Percentiles rank a stretch among this genome's conserved stretches.
These are phyloP conservation scores for Liasis olivaceus DNA, from an alignment of 2,797 vertebrate species.

Conservation along the genomic window DNA sequence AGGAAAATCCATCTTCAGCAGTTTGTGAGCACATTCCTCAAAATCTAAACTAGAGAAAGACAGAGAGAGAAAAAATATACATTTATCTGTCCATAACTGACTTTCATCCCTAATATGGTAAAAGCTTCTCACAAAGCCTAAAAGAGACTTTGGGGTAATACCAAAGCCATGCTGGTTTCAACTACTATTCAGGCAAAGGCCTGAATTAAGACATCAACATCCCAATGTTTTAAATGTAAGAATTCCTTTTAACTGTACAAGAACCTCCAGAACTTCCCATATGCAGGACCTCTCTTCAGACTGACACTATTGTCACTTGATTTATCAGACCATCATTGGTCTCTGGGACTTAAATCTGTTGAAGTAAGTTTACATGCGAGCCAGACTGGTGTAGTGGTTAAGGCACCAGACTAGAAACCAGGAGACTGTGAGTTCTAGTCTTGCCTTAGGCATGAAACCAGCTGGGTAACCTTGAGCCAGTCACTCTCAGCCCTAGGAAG, in stretches of 20 bases:
- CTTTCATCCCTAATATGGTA: neutral
- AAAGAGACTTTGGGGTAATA: neutral
- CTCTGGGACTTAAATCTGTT: neutral
- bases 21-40: constrained; percentile 97
- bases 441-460: neutral
- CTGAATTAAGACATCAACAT: neutral
- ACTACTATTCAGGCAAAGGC: neutral
- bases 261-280: neutral
- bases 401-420: neutral
- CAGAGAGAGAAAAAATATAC: constrained; percentile 45
- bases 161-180: neutral
- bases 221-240: neutral
- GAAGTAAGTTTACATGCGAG: neutral
- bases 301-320: neutral
- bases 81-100: neutral
- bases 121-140: neutral
- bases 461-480: neutral
- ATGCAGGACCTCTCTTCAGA: too few species aligned
- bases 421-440: neutral
- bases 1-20: constrained; percentile 98
- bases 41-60: constrained; percentile 90
- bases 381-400: neutral
- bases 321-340: neutral
- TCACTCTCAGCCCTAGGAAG: neutral
- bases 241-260: neutral